Conservation (phyloP, 2,113 vertebrate species). For the Hippocampus zosterae region DNA sequence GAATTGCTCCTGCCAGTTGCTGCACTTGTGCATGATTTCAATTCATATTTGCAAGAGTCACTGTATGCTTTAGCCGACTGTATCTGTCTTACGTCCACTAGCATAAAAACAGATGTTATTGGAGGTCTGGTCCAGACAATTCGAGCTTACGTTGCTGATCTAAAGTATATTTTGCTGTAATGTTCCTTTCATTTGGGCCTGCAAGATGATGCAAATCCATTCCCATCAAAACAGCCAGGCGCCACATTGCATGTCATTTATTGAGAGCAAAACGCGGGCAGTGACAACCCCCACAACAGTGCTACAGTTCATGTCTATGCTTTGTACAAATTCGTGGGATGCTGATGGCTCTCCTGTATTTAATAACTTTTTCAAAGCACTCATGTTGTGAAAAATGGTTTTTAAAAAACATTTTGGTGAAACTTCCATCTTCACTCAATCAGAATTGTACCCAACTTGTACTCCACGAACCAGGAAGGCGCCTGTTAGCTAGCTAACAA, state of each 20-base stretch:
- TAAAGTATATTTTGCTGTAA: not conserved
- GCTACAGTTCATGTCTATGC: not conserved
- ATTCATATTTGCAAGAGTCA: not conserved
- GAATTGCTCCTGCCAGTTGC: not conserved
- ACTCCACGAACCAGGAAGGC: not conserved
- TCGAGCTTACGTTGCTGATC: not conserved
- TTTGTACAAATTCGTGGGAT: not conserved
- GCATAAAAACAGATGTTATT: not conserved
- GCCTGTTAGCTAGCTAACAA: not conserved
- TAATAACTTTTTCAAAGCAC: not conserved
- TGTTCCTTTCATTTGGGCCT: not conserved
- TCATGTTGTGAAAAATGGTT: not conserved
- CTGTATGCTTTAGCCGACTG: not conserved
- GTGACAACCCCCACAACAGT: not conserved
- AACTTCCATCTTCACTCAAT: too few relatives aligned
- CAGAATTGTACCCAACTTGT: too few relatives aligned
- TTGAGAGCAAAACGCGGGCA: not conserved
- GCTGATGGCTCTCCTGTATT: not conserved
- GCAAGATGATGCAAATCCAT: not conserved
- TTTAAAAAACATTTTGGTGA: not conserved
- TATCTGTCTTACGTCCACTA: not conserved
- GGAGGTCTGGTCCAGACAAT: not conserved
- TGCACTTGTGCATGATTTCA: conserved; percentile 1
- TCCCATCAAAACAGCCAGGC: not conserved
- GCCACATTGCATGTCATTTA: not conserved